Evolutionary conservation across 2,113 vertebrate species (phyloP).

Genomic region (Gymnarchus niloticus): DNA sequence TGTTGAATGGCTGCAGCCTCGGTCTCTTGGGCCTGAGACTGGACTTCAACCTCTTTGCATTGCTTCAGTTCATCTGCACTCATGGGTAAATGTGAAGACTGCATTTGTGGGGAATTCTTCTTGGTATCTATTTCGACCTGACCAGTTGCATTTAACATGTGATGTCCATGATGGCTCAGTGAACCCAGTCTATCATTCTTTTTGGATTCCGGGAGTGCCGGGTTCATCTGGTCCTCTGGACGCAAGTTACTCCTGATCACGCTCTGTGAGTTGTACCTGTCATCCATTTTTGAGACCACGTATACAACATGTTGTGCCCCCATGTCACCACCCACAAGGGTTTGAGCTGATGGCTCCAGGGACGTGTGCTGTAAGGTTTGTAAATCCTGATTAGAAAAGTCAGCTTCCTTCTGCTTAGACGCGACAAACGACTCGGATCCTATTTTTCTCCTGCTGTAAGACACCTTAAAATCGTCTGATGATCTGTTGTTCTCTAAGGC

Average conservation of each 20-base stretch:
- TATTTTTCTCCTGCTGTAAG: constrained; percentile 77
- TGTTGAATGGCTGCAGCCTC: constrained; percentile 57
- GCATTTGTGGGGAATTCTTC: constrained; percentile 68
- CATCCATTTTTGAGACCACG: constrained; percentile 83
- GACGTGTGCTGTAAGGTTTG: constrained; percentile 77
- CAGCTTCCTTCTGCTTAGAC: constrained; percentile 65
- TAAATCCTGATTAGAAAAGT: constrained; percentile 79
- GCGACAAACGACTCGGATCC: constrained; percentile 69
- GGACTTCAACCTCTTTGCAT: constrained; percentile 71
- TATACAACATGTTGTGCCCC: constrained; percentile 71
- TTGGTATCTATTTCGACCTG: constrained; percentile 66
- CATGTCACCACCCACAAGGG: constrained; percentile 64
- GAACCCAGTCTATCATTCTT: constrained; percentile 76
- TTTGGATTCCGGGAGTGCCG: constrained; percentile 65
- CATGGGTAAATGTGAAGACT: constrained; percentile 66
- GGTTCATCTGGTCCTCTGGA: constrained; percentile 80
- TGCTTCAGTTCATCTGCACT: constrained; percentile 77
- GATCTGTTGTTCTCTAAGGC: constrained; percentile 73
- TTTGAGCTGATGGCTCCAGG: constrained; percentile 69
- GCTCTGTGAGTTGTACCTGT: constrained; percentile 83
- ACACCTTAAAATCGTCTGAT: constrained; percentile 71
- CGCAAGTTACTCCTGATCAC: constrained; percentile 87
- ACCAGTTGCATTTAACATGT: constrained; percentile 63
- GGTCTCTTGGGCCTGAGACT: constrained; percentile 72
- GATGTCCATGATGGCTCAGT: constrained; percentile 70